These are phyloP conservation scores for Nansenia antarctica DNA, from an alignment of 2,113 vertebrate species.

Conservation along the genomic window DNA sequence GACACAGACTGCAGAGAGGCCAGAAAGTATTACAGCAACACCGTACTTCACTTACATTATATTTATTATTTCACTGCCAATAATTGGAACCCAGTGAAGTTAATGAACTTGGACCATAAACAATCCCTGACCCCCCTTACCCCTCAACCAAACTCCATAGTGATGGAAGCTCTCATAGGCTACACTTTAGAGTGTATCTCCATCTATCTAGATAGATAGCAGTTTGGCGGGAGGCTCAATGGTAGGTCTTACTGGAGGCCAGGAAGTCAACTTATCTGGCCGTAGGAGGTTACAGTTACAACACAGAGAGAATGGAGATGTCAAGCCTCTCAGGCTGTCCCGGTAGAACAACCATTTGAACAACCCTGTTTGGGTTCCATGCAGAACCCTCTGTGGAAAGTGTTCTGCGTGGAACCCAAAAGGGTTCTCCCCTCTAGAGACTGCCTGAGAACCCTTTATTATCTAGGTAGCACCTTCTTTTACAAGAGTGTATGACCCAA, in stretches of 20 bases:
- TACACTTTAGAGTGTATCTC: not conserved
- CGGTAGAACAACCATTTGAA: too few relatives aligned
- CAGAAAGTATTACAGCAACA: not conserved
- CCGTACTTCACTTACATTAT: not conserved
- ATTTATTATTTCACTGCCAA: too few relatives aligned
- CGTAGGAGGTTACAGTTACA: constrained; percentile 3
- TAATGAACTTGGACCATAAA: not conserved
- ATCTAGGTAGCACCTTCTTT: too few relatives aligned
- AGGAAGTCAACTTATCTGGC: constrained; percentile 28
- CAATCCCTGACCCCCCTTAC: not conserved
- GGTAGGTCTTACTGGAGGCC: constrained; percentile 32
- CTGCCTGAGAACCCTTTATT: too few relatives aligned
- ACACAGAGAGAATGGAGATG: not conserved
- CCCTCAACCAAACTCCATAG: not conserved
- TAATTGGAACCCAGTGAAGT: not conserved
- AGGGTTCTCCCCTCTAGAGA: too few relatives aligned
- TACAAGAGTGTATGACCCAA: not conserved
- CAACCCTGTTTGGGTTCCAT: too few relatives aligned
- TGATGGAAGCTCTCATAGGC: not conserved
- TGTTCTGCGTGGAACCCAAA: too few relatives aligned
- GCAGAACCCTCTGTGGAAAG: too few relatives aligned
- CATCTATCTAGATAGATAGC: not conserved
- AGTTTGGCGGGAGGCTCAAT: not conserved
- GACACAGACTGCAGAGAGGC: not conserved
- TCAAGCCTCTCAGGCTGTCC: constrained; percentile 12